Evolutionary conservation across 2,797 vertebrate species (phyloP).

Genomic region (Pristis pectinata): DNA sequence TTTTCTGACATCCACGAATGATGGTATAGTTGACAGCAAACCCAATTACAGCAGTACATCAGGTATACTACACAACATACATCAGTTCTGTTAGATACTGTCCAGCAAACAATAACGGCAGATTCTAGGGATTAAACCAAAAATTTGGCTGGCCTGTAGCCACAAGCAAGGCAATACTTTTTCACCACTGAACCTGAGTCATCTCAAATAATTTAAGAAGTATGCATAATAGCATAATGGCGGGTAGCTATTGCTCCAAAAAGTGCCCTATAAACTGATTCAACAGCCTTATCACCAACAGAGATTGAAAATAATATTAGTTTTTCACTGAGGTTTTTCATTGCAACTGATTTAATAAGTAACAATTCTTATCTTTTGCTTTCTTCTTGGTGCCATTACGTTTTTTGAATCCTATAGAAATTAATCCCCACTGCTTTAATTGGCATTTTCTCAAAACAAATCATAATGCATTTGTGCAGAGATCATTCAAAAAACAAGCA

Average conservation of each 20-base stretch:
- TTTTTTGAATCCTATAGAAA: background rate
- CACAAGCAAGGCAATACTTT: background rate
- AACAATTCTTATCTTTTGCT: background rate
- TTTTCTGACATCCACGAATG: background rate
- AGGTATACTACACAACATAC: background rate
- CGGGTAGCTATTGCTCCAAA: background rate
- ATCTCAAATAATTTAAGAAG: background rate
- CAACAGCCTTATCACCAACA: background rate
- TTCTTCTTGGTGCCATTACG: background rate
- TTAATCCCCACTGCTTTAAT: background rate
- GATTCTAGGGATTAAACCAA: background rate
- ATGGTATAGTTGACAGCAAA: background rate
- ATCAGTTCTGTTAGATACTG: background rate
- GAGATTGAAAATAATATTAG: background rate
- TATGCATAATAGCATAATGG: background rate
- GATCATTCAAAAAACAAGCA: slow-evolving; percentile 1
- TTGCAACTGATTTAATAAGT: background rate
- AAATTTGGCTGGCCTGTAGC: background rate
- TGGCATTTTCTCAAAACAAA: slow-evolving; percentile 16
- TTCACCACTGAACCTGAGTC: background rate
- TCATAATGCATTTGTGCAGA: slow-evolving; percentile 1
- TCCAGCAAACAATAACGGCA: no score
- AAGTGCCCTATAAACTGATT: background rate
- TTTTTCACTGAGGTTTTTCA: slow-evolving; percentile 9
- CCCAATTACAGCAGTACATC: background rate